These are phyloP conservation scores for Bombus fervidus DNA, from an alignment of 1,140 invertebrate species.

Conservation along the genomic window DNA sequence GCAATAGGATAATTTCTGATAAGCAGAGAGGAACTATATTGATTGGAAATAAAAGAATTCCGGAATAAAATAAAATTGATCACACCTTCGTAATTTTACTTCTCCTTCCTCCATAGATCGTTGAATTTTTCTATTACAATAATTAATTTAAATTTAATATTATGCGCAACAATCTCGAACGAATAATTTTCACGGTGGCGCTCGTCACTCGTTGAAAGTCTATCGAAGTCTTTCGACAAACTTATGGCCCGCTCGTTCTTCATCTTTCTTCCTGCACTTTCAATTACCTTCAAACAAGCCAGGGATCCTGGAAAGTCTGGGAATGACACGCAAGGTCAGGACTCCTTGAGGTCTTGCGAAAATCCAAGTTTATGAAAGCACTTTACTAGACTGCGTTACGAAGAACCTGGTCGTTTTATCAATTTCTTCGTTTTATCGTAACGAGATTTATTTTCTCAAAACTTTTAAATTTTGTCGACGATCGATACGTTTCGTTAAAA, in stretches of 20 bases:
- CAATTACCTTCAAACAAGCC: not conserved
- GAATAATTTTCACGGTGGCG: not conserved
- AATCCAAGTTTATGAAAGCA: not conserved
- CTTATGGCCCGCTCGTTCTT: not conserved
- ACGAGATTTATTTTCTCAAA: not conserved
- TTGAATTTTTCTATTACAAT: no score
- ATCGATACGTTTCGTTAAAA: not conserved
- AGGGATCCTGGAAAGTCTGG: slow-evolving; percentile 7
- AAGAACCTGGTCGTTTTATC: not conserved
- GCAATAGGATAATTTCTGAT: not conserved
- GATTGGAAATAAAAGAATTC: not conserved
- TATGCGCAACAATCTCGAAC: no score
- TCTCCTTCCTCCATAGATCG: not conserved
- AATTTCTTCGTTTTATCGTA: not conserved
- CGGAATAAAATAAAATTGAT: not conserved
- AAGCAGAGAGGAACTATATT: not conserved
- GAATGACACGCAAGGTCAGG: slow-evolving; percentile 16
- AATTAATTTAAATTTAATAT: not conserved
- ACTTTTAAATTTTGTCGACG: not conserved
- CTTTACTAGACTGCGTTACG: not conserved
- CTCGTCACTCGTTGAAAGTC: not conserved
- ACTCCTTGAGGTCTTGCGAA: not conserved
- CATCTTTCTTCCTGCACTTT: not conserved
- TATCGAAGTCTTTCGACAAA: not conserved
- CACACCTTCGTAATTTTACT: not conserved